These are phyloP conservation scores for Unio delphinus DNA, from an alignment of 2,888 invertebrate species.

Conservation along the genomic window DNA sequence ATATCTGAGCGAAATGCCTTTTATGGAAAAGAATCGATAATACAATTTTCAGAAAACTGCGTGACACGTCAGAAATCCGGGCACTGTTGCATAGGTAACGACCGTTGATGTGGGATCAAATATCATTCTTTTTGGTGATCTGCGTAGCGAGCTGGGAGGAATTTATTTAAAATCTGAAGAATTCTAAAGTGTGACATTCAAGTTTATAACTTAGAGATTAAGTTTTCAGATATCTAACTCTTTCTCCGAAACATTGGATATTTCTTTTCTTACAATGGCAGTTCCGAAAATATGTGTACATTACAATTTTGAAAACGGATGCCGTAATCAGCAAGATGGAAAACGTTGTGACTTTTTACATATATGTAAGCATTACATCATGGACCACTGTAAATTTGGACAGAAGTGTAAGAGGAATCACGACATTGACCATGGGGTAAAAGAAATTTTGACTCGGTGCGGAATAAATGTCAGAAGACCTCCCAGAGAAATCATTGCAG, in stretches of 20 bases:
- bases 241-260: background rate
- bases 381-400: conserved; percentile 36
- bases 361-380: conserved; percentile 42
- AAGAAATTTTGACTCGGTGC: conserved; percentile 27
- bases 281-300: conserved; percentile 44
- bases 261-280: conserved; percentile 8
- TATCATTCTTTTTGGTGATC: no score
- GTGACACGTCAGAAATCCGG: no score
- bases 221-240: no score
- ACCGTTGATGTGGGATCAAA: no score
- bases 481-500: conserved; percentile 37
- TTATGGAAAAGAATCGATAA: no score
- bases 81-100: no score
- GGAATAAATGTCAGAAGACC: conserved; percentile 33
- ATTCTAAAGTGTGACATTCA: no score
- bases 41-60: no score
- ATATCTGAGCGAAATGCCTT: no score
- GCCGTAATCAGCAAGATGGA: conserved; percentile 19
- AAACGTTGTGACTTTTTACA: conserved; percentile 38
- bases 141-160: no score
- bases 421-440: conserved; percentile 25
- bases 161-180: no score
- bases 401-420: conserved; percentile 40
- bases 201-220: no score
- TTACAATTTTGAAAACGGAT: conserved; percentile 39